Conservation (phyloP, 2,888 invertebrate species). For the Ormia ochracea region DNA sequence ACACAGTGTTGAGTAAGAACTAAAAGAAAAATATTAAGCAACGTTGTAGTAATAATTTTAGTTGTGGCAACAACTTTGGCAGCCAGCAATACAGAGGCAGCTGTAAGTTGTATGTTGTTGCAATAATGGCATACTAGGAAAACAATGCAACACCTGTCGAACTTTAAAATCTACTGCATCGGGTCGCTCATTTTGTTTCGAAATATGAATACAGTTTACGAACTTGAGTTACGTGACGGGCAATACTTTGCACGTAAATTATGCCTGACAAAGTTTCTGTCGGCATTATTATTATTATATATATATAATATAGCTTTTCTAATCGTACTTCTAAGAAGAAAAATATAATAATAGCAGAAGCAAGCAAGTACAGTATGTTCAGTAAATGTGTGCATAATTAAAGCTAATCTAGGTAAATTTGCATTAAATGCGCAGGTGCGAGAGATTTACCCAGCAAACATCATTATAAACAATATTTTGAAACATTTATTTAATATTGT, state of each 20-base stretch:
- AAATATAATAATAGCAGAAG: neutral
- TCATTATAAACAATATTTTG: too few species aligned
- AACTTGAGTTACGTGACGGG: neutral
- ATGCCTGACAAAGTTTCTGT: neutral
- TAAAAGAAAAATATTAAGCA: slow-evolving; percentile 31
- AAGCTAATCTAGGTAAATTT: too few species aligned
- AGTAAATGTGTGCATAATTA: neutral
- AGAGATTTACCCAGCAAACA: too few species aligned
- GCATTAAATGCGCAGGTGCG: too few species aligned
- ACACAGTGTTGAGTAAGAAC: slow-evolving; percentile 3
- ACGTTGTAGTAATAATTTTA: slow-evolving; percentile 6
- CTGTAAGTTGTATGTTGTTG: neutral
- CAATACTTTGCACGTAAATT: neutral
- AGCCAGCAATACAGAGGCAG: neutral
- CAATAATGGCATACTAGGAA: neutral
- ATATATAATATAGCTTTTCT: neutral
- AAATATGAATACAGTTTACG: neutral
- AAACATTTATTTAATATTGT: too few species aligned
- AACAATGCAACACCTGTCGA: slow-evolving; percentile 38
- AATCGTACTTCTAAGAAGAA: neutral
- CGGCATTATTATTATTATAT: neutral
- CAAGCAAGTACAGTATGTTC: neutral
- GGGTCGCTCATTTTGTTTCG: neutral
- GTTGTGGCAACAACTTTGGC: neutral
- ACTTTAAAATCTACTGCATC: slow-evolving; percentile 4